phyloP scores from a whole-genome alignment of 2,888 invertebrate species.

The Melanostoma scalare region DNA sequence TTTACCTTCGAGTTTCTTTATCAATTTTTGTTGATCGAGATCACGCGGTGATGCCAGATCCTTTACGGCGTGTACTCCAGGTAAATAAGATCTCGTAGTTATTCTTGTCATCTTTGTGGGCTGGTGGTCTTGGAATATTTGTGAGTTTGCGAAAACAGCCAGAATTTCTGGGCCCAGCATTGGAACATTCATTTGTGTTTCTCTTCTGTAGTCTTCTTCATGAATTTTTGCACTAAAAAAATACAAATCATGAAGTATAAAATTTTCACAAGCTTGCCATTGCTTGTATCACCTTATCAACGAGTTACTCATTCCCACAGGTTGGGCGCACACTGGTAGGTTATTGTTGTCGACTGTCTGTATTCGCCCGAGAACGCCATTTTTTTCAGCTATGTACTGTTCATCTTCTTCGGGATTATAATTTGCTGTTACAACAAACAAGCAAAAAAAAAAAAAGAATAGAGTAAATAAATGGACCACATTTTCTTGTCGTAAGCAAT shows the following conservation, averaged over 20 bases:
- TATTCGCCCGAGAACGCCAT: constrained; percentile 78
- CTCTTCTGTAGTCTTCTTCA: constrained; percentile 82
- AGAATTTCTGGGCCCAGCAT: constrained; percentile 82
- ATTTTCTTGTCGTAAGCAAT: not conserved
- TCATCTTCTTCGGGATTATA: constrained; percentile 82
- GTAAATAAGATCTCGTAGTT: constrained; percentile 78
- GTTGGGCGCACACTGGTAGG: constrained; percentile 80
- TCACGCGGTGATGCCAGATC: constrained; percentile 76
- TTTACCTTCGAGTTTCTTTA: constrained; percentile 82
- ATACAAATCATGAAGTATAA: not conserved
- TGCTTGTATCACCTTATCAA: constrained; percentile 71
- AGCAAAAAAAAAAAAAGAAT: not conserved
- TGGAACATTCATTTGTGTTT: constrained; percentile 82
- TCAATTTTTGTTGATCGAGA: constrained; percentile 80
- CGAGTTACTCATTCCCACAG: constrained; percentile 78
- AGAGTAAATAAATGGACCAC: not conserved
- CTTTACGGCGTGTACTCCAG: constrained; percentile 79
- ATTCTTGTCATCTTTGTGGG: constrained; percentile 80
- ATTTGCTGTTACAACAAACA: constrained; percentile 77
- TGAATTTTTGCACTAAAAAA: constrained; percentile 80
- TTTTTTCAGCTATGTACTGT: constrained; percentile 78
- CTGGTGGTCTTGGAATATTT: constrained; percentile 82
- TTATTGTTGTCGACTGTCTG: constrained; percentile 79
- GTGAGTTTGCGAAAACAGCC: constrained; percentile 82
- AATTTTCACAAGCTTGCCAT: not conserved